A percentile compares a stretch with the other conserved stretches of the same genome.
These are phyloP conservation scores for Calephelis nemesis DNA, from an alignment of 1,140 invertebrate genomes.

Conservation along the genomic window DNA sequence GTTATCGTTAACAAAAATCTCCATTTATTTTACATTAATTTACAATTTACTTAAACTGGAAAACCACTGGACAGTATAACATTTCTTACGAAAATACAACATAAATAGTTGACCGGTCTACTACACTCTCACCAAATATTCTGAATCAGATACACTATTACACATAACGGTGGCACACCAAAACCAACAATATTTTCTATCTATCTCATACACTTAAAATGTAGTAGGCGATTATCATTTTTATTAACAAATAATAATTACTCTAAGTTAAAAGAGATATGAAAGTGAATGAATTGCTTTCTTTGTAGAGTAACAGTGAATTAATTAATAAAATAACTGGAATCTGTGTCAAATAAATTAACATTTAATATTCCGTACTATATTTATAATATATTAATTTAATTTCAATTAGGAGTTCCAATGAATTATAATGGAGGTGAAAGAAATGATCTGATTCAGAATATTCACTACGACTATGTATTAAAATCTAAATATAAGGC, in stretches of 20 bases:
- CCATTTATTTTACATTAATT: conserved; percentile 78
- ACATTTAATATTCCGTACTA: no score
- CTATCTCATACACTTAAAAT: background rate
- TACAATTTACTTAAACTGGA: conserved; percentile 68
- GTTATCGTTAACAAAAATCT: conserved; percentile 71
- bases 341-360: background rate
- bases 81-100: conserved; percentile 49
- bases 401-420: no score
- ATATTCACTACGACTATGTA: background rate
- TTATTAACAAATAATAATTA: conserved; percentile 4
- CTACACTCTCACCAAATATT: conserved; percentile 10
- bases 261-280: conserved; percentile 14
- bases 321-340: background rate
- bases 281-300: background rate
- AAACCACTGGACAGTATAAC: conserved; percentile 70
- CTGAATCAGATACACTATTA: conserved; percentile 30
- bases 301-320: background rate
- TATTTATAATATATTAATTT: no score
- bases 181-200: no score
- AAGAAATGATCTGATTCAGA: conserved; percentile 9
- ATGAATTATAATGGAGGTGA: background rate
- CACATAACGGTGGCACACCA: conserved; percentile 4
- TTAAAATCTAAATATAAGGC: conserved; percentile 8
- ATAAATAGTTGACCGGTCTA: conserved; percentile 30
- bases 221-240: background rate